Percentiles rank a stretch among this genome's conserved stretches.
Evolutionary conservation across 1,140 invertebrate genomes (phyloP).

Genomic region (Solenopsis invicta): DNA sequence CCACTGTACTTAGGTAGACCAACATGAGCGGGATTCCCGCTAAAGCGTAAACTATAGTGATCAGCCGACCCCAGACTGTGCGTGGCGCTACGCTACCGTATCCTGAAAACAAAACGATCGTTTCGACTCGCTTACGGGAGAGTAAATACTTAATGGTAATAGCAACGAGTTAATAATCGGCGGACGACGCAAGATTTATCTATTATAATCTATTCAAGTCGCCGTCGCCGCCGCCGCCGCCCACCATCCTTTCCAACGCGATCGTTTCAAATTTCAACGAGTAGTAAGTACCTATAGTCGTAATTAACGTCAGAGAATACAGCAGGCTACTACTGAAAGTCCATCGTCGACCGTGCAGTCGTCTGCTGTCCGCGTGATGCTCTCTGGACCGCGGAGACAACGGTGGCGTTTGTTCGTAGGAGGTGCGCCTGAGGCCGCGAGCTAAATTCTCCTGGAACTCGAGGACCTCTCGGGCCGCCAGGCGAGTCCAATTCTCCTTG

Average conservation of each 20-base stretch:
- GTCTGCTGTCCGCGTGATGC: slow-evolving; percentile 84
- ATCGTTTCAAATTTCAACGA: background rate
- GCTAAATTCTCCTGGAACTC: slow-evolving; percentile 93
- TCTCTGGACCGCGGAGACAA: slow-evolving; percentile 76
- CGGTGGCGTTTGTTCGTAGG: slow-evolving; percentile 84
- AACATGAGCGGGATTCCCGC: slow-evolving; percentile 97
- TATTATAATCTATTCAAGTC: too few relatives aligned
- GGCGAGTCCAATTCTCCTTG: slow-evolving; percentile 97
- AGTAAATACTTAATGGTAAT: too few relatives aligned
- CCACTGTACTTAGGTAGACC: slow-evolving; percentile 95
- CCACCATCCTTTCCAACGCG: too few relatives aligned
- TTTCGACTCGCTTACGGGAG: too few relatives aligned
- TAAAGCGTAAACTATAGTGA: slow-evolving; percentile 95
- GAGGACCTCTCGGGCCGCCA: slow-evolving; percentile 94
- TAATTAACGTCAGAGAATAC: slow-evolving; percentile 98
- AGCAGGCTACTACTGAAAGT: slow-evolving; percentile 96
- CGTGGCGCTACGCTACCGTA: slow-evolving; percentile 97
- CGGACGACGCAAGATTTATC: too few relatives aligned
- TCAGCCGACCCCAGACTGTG: slow-evolving; percentile 94
- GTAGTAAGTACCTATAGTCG: slow-evolving; percentile 94
- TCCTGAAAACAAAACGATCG: slow-evolving; percentile 88
- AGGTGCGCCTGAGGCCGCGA: slow-evolving; percentile 78
- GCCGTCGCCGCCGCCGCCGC: too few relatives aligned
- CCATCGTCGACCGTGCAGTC: slow-evolving; percentile 92
- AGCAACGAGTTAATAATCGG: too few relatives aligned